A percentile compares a stretch with the other conserved stretches of the same genome.
Evolutionary conservation across 2,113 vertebrate genomes (phyloP).

Genomic region (Oncorhynchus kisutch): DNA sequence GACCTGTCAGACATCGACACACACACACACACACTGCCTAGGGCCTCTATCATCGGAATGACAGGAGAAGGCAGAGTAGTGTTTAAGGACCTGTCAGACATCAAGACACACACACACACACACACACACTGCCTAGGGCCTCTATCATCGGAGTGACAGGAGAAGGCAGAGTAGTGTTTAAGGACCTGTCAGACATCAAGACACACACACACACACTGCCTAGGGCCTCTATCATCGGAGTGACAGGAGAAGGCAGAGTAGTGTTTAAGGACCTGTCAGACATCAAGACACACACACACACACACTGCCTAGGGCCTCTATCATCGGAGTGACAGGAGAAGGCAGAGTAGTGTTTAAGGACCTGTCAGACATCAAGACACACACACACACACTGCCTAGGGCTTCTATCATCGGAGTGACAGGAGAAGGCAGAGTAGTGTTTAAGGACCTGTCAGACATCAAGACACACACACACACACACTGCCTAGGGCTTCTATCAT

Average conservation of each 20-base stretch:
- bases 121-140: slow-evolving; percentile 2
- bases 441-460: background rate
- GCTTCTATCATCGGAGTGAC: no score
- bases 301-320: background rate
- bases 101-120: slow-evolving; percentile 8
- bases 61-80: no score
- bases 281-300: slow-evolving; percentile 8
- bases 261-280: background rate
- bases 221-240: no score
- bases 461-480: slow-evolving; percentile 4
- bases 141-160: no score
- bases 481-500: background rate
- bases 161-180: background rate
- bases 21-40: slow-evolving; percentile 5
- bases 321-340: no score
- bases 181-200: background rate
- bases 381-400: slow-evolving; percentile 3
- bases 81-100: background rate
- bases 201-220: slow-evolving; percentile 5
- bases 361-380: background rate
- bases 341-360: background rate
- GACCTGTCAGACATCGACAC: background rate
- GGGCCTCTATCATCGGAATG: no score
- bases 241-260: no score
- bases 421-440: no score